These are phyloP conservation scores for Arvicola amphibius DNA, from an alignment of 2,797 vertebrate genomes.

Conservation along the genomic window DNA sequence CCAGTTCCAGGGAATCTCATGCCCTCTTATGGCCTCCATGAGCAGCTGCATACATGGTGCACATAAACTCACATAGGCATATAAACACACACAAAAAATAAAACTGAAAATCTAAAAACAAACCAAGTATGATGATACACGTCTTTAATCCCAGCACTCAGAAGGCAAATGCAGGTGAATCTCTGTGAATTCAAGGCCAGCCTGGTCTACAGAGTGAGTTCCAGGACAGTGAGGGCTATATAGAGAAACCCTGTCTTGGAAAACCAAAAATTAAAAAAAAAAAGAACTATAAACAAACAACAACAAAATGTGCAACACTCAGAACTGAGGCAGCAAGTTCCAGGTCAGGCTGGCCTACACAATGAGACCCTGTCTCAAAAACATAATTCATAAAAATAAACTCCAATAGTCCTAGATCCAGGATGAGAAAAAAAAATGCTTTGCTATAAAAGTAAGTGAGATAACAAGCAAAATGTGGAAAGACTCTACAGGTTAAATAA, in stretches of 20 bases:
- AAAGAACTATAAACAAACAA: not conserved
- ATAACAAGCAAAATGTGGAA: constrained; percentile 5
- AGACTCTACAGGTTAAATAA: constrained; percentile 8
- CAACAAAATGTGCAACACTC: not conserved
- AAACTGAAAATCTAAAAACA: not conserved
- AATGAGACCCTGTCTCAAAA: not conserved
- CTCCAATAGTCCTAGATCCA: not conserved
- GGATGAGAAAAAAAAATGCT: not conserved
- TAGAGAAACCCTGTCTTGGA: too few relatives aligned
- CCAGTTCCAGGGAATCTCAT: not conserved
- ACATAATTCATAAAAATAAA: too few relatives aligned
- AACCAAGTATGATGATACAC: not conserved
- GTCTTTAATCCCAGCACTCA: too few relatives aligned
- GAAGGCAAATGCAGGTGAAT: too few relatives aligned
- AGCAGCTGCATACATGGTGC: not conserved
- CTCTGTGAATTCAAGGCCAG: too few relatives aligned
- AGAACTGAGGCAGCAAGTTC: not conserved
- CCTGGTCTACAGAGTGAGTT: too few relatives aligned
- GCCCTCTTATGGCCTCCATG: not conserved
- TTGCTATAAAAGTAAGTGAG: not conserved
- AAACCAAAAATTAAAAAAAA: not conserved
- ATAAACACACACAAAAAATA: not conserved
- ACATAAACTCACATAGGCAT: not conserved
- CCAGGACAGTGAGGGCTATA: too few relatives aligned
- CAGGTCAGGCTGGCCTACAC: not conserved